phyloP scores from a whole-genome alignment of 2,797 vertebrate genomes.

The Coregonus suidteri region DNA sequence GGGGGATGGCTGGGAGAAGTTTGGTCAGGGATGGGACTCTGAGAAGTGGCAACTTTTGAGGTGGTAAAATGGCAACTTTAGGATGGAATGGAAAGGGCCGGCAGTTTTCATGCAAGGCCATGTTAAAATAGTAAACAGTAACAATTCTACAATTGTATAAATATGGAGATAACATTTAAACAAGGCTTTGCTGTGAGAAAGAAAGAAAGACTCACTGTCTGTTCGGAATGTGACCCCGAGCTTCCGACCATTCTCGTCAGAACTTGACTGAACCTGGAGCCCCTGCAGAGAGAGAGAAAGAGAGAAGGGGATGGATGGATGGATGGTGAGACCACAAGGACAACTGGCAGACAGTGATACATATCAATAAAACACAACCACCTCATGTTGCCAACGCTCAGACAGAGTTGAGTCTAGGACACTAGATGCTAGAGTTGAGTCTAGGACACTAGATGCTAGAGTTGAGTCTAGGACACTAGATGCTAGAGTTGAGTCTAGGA shows the following conservation, averaged over 20 bases:
- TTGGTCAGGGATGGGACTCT: background rate
- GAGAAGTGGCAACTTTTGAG: background rate
- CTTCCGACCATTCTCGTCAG: constrained; percentile 65
- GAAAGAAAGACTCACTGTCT: constrained; percentile 72
- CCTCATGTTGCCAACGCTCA: background rate
- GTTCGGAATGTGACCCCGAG: constrained; percentile 67
- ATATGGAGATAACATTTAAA: background rate
- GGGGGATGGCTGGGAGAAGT: constrained; percentile 18
- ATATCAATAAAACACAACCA: background rate
- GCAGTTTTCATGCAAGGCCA: background rate
- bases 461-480: background rate
- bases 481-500: background rate
- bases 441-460: too few relatives aligned
- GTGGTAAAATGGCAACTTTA: background rate
- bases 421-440: background rate
- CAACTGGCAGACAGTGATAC: background rate
- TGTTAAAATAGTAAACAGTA: background rate
- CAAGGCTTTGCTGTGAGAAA: background rate
- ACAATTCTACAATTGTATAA: background rate
- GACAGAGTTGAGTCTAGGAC: background rate
- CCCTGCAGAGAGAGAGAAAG: constrained; percentile 34
- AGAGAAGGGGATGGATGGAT: background rate
- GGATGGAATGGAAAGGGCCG: background rate
- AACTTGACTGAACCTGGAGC: constrained; percentile 33
- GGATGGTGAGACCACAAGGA: background rate